A percentile compares a stretch with the other conserved stretches of the same genome.
Conservation (phyloP, 2,797 vertebrate species). For the Coreius guichenoti region DNA sequence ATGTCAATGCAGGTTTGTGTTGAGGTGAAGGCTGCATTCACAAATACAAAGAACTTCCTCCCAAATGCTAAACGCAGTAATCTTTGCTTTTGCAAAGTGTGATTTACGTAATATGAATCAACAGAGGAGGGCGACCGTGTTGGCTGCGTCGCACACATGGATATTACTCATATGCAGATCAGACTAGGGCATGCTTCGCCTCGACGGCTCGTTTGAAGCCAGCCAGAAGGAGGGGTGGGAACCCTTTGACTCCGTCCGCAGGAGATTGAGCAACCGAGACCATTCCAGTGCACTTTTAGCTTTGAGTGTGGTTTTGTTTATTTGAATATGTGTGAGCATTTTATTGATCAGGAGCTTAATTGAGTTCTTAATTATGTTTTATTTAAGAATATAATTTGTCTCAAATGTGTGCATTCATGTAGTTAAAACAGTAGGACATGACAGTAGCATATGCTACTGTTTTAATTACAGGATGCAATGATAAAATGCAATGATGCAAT, state of each 20-base stretch:
- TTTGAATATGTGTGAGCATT: background rate
- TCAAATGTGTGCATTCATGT: background rate
- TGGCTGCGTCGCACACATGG: constrained; percentile 20
- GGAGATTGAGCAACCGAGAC: constrained; percentile 48
- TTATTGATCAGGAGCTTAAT: background rate
- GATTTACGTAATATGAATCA: constrained; percentile 33
- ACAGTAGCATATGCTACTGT: background rate
- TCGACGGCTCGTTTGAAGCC: constrained; percentile 31
- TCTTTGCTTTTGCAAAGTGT: constrained; percentile 12
- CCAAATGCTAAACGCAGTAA: constrained; percentile 20
- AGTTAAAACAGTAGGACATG: background rate
- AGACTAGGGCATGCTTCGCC: constrained; percentile 25
- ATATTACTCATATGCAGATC: constrained; percentile 52
- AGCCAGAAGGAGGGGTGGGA: constrained; percentile 42
- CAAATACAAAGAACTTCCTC: constrained; percentile 50
- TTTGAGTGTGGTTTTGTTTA: constrained; percentile 26
- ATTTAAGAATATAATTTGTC: background rate
- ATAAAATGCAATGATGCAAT: background rate
- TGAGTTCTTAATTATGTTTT: background rate
- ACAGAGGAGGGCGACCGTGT: constrained; percentile 21
- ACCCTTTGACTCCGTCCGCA: constrained; percentile 52
- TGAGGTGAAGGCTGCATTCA: constrained; percentile 59
- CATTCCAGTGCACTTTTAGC: constrained; percentile 2
- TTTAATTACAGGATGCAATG: background rate
- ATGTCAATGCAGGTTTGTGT: constrained; percentile 72